Conservation (phyloP, 2,113 vertebrate species). For the Bambusicola thoracicus region DNA sequence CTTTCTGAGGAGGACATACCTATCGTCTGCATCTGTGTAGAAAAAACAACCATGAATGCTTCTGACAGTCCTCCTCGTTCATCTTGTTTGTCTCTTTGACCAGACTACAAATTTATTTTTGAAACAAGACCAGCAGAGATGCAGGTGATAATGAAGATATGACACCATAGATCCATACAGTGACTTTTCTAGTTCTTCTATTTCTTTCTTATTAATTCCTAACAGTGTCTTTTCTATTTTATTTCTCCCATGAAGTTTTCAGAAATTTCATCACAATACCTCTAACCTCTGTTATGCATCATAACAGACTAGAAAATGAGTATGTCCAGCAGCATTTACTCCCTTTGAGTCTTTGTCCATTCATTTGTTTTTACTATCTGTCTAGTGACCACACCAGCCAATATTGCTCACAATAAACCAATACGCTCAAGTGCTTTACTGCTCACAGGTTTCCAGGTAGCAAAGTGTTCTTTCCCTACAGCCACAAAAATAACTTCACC, state of each 20-base stretch:
- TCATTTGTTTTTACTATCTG: not conserved
- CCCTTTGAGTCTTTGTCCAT: not conserved
- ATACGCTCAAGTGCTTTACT: not conserved
- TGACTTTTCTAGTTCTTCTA: not conserved
- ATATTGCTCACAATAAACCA: not conserved
- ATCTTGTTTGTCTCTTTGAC: not conserved
- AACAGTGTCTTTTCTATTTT: not conserved
- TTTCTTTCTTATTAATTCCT: not conserved
- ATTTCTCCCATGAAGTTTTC: not conserved
- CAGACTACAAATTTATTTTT: not conserved
- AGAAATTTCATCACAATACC: not conserved
- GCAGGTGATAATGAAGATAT: not conserved
- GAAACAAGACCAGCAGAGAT: not conserved
- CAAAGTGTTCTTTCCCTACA: not conserved
- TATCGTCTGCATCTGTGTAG: not conserved
- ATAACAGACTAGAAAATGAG: not conserved
- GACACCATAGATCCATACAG: not conserved
- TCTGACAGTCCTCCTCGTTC: not conserved
- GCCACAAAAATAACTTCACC: not conserved
- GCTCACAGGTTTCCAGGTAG: not conserved
- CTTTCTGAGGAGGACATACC: not conserved
- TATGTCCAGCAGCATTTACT: not conserved
- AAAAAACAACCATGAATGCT: not conserved
- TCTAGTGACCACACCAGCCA: not conserved
- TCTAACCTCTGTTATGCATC: not conserved